These are phyloP conservation scores for Zaprionus davidi DNA, from an alignment of 1,140 invertebrate genomes.

Conservation along the genomic window DNA sequence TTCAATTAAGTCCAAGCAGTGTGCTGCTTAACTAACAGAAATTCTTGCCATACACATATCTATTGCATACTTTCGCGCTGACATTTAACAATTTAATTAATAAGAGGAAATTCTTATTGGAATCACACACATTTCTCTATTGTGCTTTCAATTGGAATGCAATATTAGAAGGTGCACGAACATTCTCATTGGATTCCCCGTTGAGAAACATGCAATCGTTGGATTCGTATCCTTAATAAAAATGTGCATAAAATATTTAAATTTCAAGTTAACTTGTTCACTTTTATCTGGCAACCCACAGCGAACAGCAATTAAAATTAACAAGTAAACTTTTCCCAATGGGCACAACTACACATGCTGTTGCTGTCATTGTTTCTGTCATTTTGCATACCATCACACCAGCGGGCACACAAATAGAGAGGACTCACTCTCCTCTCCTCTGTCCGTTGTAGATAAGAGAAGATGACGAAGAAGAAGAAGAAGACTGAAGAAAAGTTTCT, in stretches of 20 bases:
- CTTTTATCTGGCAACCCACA: background rate
- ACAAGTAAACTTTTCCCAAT: constrained; percentile 20
- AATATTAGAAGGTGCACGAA: too few relatives aligned
- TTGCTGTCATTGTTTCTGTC: constrained; percentile 47
- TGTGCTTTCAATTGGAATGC: too few relatives aligned
- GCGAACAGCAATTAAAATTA: constrained; percentile 29
- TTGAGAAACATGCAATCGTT: background rate
- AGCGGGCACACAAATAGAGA: constrained; percentile 1
- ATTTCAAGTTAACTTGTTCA: background rate
- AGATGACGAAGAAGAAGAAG: background rate
- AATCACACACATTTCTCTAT: too few relatives aligned
- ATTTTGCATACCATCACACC: constrained; percentile 3
- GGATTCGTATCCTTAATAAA: too few relatives aligned
- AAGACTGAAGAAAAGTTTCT: constrained; percentile 63
- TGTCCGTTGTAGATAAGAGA: constrained; percentile 14
- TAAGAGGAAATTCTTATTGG: too few relatives aligned
- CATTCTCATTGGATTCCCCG: background rate
- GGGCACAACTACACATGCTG: constrained; percentile 19
- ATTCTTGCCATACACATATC: too few relatives aligned
- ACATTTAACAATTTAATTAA: too few relatives aligned
- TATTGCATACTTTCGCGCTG: too few relatives aligned
- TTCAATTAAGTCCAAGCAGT: too few relatives aligned
- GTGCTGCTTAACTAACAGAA: too few relatives aligned
- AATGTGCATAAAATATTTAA: background rate
- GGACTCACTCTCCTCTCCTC: background rate